phyloP scores from a whole-genome alignment of 2,113 vertebrate genomes.

The Oostethus manadensis region DNA sequence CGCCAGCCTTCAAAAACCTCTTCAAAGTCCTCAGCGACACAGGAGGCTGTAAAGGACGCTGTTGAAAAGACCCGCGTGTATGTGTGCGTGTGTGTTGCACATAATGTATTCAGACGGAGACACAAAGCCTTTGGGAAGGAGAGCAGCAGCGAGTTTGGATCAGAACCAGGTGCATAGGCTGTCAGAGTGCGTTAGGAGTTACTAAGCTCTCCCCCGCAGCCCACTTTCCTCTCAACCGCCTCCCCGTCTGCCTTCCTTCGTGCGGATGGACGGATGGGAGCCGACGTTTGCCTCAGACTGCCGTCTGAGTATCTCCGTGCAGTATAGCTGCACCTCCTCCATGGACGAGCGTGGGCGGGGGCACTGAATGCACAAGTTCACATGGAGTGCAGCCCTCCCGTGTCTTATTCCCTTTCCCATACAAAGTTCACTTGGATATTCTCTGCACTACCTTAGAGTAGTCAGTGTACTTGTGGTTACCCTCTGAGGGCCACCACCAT shows the following conservation, averaged over 20 bases:
- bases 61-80: background rate
- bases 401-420: too few relatives aligned
- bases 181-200: slow-evolving; percentile 61
- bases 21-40: background rate
- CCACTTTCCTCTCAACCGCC: slow-evolving; percentile 35
- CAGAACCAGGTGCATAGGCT: slow-evolving; percentile 68
- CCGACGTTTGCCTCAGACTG: slow-evolving; percentile 59
- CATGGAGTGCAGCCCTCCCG: too few relatives aligned
- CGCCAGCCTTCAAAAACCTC: background rate
- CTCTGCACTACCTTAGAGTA: too few relatives aligned
- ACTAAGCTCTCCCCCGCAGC: slow-evolving; percentile 33
- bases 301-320: background rate
- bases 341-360: too few relatives aligned
- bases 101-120: slow-evolving; percentile 6
- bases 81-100: background rate
- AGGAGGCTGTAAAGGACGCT: background rate
- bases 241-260: slow-evolving; percentile 50
- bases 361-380: too few relatives aligned
- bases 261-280: slow-evolving; percentile 60
- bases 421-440: too few relatives aligned
- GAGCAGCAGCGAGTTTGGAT: slow-evolving; percentile 51
- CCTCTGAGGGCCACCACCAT: too few relatives aligned
- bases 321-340: too few relatives aligned
- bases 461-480: too few relatives aligned
- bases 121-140: slow-evolving; percentile 47